phyloP scores from a whole-genome alignment of 2,888 invertebrate species.

The Nyleta sp. region DNA sequence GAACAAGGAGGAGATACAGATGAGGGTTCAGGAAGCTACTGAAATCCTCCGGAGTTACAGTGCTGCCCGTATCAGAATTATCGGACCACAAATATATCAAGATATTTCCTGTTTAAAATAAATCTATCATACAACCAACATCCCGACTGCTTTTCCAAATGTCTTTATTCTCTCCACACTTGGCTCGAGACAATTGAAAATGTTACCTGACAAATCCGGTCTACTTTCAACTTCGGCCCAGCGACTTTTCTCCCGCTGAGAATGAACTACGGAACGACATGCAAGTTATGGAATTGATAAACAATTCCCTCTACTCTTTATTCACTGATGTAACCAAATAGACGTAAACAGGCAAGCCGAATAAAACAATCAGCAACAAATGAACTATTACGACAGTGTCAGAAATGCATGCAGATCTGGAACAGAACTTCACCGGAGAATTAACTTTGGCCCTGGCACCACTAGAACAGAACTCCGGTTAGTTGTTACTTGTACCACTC shows the following conservation, averaged over 20 bases:
- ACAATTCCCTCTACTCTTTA: no score
- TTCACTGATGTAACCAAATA: no score
- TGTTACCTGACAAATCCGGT: no score
- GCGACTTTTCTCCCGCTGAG: no score
- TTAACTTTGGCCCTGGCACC: slow-evolving; percentile 74
- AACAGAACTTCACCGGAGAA: slow-evolving; percentile 59
- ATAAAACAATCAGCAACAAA: neutral
- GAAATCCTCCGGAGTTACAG: slow-evolving; percentile 55
- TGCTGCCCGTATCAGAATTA: slow-evolving; percentile 60
- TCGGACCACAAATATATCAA: slow-evolving; percentile 62
- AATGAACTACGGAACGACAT: no score
- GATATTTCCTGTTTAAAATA: slow-evolving; percentile 54
- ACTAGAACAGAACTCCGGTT: slow-evolving; percentile 71
- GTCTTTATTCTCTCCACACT: no score
- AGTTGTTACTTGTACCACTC: slow-evolving; percentile 76
- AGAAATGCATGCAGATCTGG: slow-evolving; percentile 31
- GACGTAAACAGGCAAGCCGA: neutral
- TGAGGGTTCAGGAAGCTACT: slow-evolving; percentile 61
- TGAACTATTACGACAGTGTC: slow-evolving; percentile 35
- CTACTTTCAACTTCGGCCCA: no score
- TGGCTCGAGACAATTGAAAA: no score
- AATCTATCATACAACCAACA: slow-evolving; percentile 33
- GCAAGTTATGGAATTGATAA: no score
- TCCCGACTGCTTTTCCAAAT: no score
- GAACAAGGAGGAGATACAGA: slow-evolving; percentile 62